These are phyloP conservation scores for Percina caprodes DNA, from an alignment of 2,113 vertebrate species.

Conservation along the genomic window DNA sequence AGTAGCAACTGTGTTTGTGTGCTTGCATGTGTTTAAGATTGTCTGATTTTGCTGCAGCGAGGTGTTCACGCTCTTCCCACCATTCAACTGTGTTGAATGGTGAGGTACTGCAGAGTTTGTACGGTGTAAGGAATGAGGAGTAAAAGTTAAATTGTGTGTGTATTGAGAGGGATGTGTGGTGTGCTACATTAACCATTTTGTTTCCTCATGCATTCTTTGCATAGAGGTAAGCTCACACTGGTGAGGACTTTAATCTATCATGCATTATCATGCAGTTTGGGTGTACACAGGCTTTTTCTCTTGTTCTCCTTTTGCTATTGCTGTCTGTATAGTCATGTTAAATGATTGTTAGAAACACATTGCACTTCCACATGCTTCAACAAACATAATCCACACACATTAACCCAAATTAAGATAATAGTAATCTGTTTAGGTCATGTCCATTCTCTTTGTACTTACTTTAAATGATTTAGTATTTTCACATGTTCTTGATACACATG, in stretches of 20 bases:
- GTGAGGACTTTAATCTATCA: not conserved
- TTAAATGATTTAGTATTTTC: not conserved
- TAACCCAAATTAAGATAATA: not conserved
- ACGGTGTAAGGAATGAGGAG: conserved; percentile 28
- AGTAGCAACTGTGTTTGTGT: conserved; percentile 22
- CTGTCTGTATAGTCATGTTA: not conserved
- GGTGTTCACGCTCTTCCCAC: conserved; percentile 4
- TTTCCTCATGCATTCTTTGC: conserved; percentile 24
- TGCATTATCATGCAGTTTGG: not conserved
- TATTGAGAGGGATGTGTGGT: conserved; percentile 11
- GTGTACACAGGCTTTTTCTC: not conserved
- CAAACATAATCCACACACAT: not conserved
- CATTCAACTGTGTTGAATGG: conserved; percentile 50
- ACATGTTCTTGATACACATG: not conserved
- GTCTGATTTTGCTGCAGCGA: conserved; percentile 12
- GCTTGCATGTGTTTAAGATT: conserved; percentile 29
- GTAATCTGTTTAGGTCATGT: not conserved
- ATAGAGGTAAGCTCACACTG: conserved; percentile 9
- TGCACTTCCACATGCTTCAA: not conserved
- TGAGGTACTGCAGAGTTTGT: conserved; percentile 27
- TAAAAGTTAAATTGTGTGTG: conserved; percentile 51
- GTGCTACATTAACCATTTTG: conserved; percentile 52
- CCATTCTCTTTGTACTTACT: not conserved
- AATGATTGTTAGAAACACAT: not conserved
- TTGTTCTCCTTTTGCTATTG: not conserved